Base-by-base conservation (phyloP, 2,113 vertebrate genomes). In the Periophthalmus modestus region DNA sequence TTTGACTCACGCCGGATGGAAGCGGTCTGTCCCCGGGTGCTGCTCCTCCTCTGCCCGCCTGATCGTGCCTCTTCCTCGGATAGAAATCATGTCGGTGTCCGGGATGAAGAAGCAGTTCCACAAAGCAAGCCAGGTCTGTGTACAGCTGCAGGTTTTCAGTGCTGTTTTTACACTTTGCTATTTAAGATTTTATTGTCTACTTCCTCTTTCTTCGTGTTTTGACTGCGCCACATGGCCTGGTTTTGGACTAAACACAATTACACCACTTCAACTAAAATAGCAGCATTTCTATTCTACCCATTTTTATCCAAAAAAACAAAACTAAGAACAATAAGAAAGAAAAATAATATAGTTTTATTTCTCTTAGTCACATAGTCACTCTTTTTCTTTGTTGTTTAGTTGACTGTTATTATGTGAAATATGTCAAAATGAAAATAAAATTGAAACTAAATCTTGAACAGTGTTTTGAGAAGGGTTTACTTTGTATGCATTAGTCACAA, bases 91-190 rank as follows among this genome's bases (percentile, higher is more conserved):
- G 96, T 97, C 95, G 19, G 93, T 96, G 77, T 94, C 95, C 68
- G 96, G 96, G 77, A 93, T 98, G 72, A 97, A 95, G 92, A 97
- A 98, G 91, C 96, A 96, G 92, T 95, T 98, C 61, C 96, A 97
- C 88, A 97, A 97, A 91, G 96, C 96, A 82, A 98, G 95, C 79
- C 96, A 98, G 96, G 96, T 98, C 91, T 91, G 85, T 34, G 80
- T 52, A 50, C 15, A 19, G 1, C 19, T 34, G n/a, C 3, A 21
- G 19, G 9, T 72, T 55, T 34, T 33, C 0, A 9, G 5, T n/a
- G 33, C 11, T 0, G 21, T 48, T 13, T 57, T 21, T 13, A 14
- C 58, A 34, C 15, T 5, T 7, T 12, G 24, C 13, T 69, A 5
- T 18, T n/a, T 33, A n/a, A 19, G 24, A 13, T 48, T 47, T 24